These are phyloP conservation scores for Heliconius himera DNA, from an alignment of 1,140 invertebrate species.

Conservation along the genomic window DNA sequence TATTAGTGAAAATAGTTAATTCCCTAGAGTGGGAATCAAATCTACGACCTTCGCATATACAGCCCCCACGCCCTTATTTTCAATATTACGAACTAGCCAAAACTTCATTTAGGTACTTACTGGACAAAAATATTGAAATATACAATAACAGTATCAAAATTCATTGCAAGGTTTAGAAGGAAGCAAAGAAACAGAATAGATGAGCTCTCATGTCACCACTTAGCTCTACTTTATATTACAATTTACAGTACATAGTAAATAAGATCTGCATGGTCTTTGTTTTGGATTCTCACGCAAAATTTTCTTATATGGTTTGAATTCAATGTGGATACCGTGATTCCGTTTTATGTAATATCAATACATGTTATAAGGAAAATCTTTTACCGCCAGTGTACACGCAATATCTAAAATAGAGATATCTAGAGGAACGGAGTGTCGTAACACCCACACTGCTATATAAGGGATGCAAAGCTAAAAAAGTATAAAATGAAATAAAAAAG, in stretches of 20 bases:
- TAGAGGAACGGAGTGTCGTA: no score
- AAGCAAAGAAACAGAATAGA: constrained; percentile 1
- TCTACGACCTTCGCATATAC: no score
- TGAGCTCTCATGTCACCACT: background rate
- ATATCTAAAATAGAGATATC: no score
- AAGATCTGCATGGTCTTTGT: background rate
- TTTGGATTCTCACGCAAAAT: background rate
- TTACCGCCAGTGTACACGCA: no score
- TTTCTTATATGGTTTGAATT: background rate
- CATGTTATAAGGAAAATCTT: no score
- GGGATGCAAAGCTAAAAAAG: no score
- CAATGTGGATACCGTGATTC: background rate
- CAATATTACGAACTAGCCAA: background rate
- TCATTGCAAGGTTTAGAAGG: background rate
- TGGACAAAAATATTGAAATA: background rate
- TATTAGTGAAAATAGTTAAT: no score
- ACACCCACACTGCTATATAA: no score
- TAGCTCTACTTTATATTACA: background rate
- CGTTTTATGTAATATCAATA: no score
- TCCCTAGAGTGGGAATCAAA: no score
- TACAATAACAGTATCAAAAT: background rate
- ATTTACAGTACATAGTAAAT: background rate
- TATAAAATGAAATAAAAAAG: no score
- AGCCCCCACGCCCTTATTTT: no score
- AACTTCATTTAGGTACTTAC: background rate